A percentile compares a stretch with the other conserved stretches of the same genome.
phyloP scores from a whole-genome alignment of 2,888 invertebrate genomes.

The Tryphoninae sp. region DNA sequence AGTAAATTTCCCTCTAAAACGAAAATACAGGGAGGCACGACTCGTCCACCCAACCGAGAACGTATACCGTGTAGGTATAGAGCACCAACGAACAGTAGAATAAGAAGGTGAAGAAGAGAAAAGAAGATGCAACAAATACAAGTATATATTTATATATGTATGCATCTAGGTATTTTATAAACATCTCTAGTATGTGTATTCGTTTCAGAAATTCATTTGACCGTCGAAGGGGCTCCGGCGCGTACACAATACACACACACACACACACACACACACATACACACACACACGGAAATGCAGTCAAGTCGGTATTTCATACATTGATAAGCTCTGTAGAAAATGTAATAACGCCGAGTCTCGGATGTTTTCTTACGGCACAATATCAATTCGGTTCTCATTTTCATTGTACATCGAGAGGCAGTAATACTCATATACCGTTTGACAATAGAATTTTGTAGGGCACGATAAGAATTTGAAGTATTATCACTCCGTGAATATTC shows the following conservation, averaged over 20 bases:
- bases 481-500: too few relatives aligned
- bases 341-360: not conserved
- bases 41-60: slow-evolving; percentile 32
- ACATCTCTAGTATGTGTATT: slow-evolving; percentile 14
- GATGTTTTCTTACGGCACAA: not conserved
- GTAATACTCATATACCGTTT: not conserved
- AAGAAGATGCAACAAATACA: slow-evolving; percentile 32
- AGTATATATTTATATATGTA: slow-evolving; percentile 1
- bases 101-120: slow-evolving; percentile 53
- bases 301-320: not conserved
- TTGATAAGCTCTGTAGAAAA: not conserved
- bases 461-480: too few relatives aligned
- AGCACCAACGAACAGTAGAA: slow-evolving; percentile 48
- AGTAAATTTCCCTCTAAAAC: slow-evolving; percentile 71
- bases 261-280: not conserved
- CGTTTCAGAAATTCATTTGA: slow-evolving; percentile 35
- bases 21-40: slow-evolving; percentile 66
- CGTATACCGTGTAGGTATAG: not conserved
- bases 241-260: slow-evolving; percentile 1
- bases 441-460: not conserved
- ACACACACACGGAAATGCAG: not conserved
- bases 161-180: slow-evolving; percentile 12
- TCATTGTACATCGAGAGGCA: not conserved
- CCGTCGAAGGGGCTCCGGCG: slow-evolving; percentile 18
- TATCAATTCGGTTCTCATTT: not conserved